phyloP scores from a whole-genome alignment of 2,797 vertebrate genomes.

The Enteromius viviparus region DNA sequence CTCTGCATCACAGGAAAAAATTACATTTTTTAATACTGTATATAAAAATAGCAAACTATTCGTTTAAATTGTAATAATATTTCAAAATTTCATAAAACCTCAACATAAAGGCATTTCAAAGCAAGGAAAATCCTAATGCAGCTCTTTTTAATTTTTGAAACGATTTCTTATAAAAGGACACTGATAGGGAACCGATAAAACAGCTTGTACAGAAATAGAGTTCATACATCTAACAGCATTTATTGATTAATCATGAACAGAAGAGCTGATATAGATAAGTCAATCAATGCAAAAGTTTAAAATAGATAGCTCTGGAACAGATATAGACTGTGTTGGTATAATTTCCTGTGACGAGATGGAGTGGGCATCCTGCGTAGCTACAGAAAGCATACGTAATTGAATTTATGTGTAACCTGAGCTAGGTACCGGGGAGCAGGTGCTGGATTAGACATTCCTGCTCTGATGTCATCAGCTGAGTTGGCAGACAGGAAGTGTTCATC shows the following conservation, averaged over 20 bases:
- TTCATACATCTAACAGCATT: conserved; percentile 1
- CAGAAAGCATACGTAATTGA: not conserved
- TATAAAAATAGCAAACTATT: too few relatives aligned
- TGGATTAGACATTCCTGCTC: conserved; percentile 39
- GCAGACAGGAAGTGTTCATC: conserved; percentile 45
- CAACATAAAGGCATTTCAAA: too few relatives aligned
- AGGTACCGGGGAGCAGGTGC: conserved; percentile 51
- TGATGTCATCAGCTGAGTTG: conserved; percentile 53
- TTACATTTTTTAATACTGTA: too few relatives aligned
- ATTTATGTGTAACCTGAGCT: conserved; percentile 26
- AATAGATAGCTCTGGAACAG: conserved; percentile 1
- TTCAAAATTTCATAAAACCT: not conserved
- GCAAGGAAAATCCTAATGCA: too few relatives aligned
- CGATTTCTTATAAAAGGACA: not conserved
- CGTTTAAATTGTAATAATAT: not conserved
- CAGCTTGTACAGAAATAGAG: not conserved
- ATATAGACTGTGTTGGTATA: not conserved
- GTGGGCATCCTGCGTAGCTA: conserved; percentile 12
- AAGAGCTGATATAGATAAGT: conserved; percentile 11
- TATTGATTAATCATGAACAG: conserved; percentile 19
- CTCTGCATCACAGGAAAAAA: too few relatives aligned
- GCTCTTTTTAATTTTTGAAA: not conserved
- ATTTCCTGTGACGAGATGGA: conserved; percentile 22
- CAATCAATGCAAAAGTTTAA: not conserved
- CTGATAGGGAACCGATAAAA: not conserved